Conservation (phyloP, 2,888 invertebrate genomes). For the Amphimallon solstitiale region DNA sequence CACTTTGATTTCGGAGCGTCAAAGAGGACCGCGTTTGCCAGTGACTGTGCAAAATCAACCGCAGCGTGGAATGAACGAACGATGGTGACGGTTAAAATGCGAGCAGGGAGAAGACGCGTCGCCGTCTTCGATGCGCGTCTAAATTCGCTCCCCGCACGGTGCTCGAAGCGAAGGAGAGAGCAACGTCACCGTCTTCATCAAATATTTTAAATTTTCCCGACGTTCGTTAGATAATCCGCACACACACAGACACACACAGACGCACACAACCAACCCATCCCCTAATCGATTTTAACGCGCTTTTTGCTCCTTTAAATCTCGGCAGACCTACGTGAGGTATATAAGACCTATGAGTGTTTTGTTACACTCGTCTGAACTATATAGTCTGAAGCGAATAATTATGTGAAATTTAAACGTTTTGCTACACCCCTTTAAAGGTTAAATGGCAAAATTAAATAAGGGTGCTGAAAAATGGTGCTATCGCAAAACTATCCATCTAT, state of each 20-base stretch:
- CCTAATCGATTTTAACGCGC: neutral
- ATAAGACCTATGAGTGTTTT: no score
- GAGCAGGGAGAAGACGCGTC: neutral
- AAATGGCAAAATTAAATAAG: no score
- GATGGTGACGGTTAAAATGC: neutral
- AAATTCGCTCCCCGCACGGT: neutral
- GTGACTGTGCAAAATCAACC: conserved; percentile 39
- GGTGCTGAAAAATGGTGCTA: no score
- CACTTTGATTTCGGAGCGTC: conserved; percentile 54
- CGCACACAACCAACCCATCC: no score
- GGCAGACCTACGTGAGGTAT: no score
- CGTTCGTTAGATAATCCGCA: conserved; percentile 12
- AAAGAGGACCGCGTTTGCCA: conserved; percentile 42
- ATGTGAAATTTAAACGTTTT: no score
- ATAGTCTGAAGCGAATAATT: no score
- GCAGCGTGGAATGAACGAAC: neutral
- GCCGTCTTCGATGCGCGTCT: neutral
- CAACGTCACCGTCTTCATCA: conserved; percentile 28
- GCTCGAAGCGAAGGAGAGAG: conserved; percentile 1
- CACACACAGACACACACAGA: no score
- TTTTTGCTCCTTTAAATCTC: neutral
- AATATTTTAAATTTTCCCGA: conserved; percentile 25
- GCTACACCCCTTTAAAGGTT: no score
- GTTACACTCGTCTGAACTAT: no score
- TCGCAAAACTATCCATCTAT: no score